phyloP scores from a whole-genome alignment of 2,113 vertebrate genomes.

The Chaenocephalus aceratus region DNA sequence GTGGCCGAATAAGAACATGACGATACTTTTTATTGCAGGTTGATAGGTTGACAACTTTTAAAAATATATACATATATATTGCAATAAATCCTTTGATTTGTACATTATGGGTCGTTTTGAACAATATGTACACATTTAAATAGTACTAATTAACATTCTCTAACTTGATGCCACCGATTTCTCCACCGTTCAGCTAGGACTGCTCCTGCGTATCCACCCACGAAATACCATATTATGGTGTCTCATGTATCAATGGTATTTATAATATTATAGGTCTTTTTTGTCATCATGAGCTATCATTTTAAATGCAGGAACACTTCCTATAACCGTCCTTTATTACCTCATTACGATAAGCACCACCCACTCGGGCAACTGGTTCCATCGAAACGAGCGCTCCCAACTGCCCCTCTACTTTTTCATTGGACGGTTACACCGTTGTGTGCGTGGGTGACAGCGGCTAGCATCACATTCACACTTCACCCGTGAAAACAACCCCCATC shows the following conservation, averaged over 20 bases:
- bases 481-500: neutral
- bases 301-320: accelerated
- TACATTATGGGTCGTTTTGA: neutral
- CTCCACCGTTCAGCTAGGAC: neutral
- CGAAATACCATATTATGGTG: neutral
- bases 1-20: neutral
- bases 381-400: constrained; percentile 20
- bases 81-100: neutral
- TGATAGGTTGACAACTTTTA: too few species aligned
- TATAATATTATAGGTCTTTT: neutral
- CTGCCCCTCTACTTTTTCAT: constrained; percentile 31
- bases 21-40: too few species aligned
- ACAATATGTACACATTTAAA: neutral
- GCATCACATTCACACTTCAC: constrained; percentile 51
- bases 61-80: too few species aligned
- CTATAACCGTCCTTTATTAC: neutral
- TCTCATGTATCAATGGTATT: neutral
- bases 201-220: neutral
- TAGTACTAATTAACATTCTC: neutral
- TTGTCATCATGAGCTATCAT: neutral
- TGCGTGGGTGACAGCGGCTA: constrained; percentile 24
- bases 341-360: neutral
- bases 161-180: neutral
- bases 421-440: constrained; percentile 53
- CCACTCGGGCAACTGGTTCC: accelerated